Evolutionary conservation across 2,113 vertebrate species (phyloP), one percentile per base, ranked within the genome.

Genomic region (Nothocercus julius): DNA sequence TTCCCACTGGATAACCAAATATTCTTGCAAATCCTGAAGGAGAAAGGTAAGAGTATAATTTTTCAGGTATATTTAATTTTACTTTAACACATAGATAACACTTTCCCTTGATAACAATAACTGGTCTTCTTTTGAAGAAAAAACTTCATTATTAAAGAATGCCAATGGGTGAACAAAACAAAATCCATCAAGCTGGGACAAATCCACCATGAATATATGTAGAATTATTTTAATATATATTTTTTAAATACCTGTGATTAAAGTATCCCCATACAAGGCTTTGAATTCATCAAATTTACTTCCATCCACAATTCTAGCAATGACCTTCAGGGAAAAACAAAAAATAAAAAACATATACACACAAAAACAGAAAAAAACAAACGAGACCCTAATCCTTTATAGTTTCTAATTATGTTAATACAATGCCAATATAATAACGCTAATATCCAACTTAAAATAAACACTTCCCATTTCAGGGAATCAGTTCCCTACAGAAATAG

Each of bases 211-310:
- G 25, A 89, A 82, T 5, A 69, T 40, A 58, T 2, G 58, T 1
- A 84, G 21, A 82, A 28, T 69, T 70, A 70, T 49, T 76, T 6
- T 40, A 64, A 67, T 83, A 18, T 24, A 82, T 77, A 45, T 36
- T 82, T 95, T 88, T 36, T 94, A 68, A 72, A 84, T 97, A 99
- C 99, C 99, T 98, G 99, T 99, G 72, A 99, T 97, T 80, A 99
- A 98, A 6, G 99, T 99, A 96, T 99, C 99, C 94, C 99, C 99
- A 91, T 99, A 99, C n/a, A 99, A 98, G 44, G 99, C 98, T 97
- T 99, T 99, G 97, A 99, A 99, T 97, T 99, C 99, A 95, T 98
- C 98, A 97, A 99, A 99, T 98, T 97, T 99, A 98, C 99, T 99
- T 96, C 99, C 99, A 20, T 99, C 99, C 64, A 99, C 99, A 81